Conservation (phyloP, 2,888 invertebrate genomes). For the Drosophila longiperda region DNA sequence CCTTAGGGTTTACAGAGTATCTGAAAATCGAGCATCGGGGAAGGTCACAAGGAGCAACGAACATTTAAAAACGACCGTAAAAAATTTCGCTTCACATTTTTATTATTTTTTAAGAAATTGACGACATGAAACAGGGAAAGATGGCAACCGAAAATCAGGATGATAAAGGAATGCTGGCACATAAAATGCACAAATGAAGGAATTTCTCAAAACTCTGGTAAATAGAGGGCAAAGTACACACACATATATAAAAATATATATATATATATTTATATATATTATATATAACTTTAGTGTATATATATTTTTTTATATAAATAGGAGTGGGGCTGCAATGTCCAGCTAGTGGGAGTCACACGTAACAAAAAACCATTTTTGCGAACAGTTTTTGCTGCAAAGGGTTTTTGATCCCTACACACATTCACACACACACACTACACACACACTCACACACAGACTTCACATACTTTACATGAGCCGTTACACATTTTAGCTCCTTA, state of each 20-base stretch:
- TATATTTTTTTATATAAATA: constrained; percentile 11
- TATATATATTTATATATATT: constrained; percentile 11
- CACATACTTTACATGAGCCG: constrained; percentile 49
- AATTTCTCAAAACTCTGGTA: constrained; percentile 30
- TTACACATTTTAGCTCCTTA: constrained; percentile 71
- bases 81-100: constrained; percentile 44
- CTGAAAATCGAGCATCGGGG: background rate
- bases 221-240: constrained; percentile 29
- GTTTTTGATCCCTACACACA: constrained; percentile 63
- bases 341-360: constrained; percentile 39
- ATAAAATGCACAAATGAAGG: constrained; percentile 58
- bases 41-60: constrained; percentile 12
- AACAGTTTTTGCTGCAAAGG: constrained; percentile 58
- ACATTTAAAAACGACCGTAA: constrained; percentile 26
- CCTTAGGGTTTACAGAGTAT: constrained; percentile 13
- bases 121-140: constrained; percentile 8
- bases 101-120: constrained; percentile 23
- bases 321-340: constrained; percentile 58
- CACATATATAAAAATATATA: constrained; percentile 2
- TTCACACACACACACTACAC: constrained; percentile 17
- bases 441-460: constrained; percentile 24
- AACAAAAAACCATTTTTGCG: constrained; percentile 52
- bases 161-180: constrained; percentile 51
- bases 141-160: constrained; percentile 39
- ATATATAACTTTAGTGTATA: background rate